Evolutionary conservation across 2,888 invertebrate species (phyloP), one percentile per base, ranked within the genome.

Genomic region (Omphaloscelis lunosa): DNA sequence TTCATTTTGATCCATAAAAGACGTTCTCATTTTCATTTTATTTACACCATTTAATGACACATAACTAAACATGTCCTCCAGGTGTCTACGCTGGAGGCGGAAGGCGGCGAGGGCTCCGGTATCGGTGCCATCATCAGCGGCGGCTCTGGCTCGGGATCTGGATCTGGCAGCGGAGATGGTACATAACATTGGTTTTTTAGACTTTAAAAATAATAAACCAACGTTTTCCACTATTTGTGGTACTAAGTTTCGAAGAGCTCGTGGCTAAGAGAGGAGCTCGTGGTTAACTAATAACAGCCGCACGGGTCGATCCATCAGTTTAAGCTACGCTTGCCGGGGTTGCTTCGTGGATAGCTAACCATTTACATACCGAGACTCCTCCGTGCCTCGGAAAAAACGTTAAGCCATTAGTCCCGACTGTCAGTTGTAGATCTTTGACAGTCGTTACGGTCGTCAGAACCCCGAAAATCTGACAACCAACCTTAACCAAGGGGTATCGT

Each of bases 31-130:
- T 63, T 63, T 39, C 5, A 39, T 39, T 63, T 39, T n/a, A 63
- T 15, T 45, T 15, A 23, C 65, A 17, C 20, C 3, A n/a, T n/a
- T n/a, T n/a, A 41, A 27, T 66, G 11, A 45, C 20, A 27, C 1
- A 23, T 12, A 29, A 48, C 12, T 34, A 51, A 51, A 20, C 29
- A 48, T 68, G 34, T 4, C 53, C 2, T 73, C 2, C 86, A 98
- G 98, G 98, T 98, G 0, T 98, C 98, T 2, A 98, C 98, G 0
- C 92, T 98, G 86, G 98, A 97, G 1, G 98, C 97, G 51, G 98
- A 98, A 51, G 97, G 97, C 5, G 97, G 95, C 39, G 97, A 96
- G 29, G 96, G 97, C 17, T 96, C 97, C 1, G 97, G 97, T 0
- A 89, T 97, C 23, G 97, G 95, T 0, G 97, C 97, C 87, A 94